phyloP scores from a whole-genome alignment of 2,888 invertebrate species.

The Lithophane semibrunnea region DNA sequence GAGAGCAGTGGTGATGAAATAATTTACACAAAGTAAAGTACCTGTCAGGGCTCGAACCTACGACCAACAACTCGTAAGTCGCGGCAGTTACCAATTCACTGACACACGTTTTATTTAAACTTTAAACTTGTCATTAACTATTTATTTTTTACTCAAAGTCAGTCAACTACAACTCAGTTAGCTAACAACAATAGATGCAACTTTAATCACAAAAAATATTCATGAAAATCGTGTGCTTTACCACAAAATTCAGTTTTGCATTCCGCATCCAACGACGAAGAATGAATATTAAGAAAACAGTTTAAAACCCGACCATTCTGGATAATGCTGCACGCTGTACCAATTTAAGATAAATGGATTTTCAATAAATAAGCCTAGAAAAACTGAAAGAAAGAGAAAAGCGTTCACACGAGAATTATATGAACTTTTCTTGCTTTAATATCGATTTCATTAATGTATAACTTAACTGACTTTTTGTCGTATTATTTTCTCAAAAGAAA shows the following conservation, averaged over 20 bases:
- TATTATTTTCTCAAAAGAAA: background rate
- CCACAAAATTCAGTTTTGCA: slow-evolving; percentile 36
- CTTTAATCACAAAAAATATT: background rate
- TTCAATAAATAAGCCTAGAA: background rate
- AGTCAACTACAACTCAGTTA: too few species aligned
- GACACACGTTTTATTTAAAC: too few species aligned
- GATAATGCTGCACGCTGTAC: background rate
- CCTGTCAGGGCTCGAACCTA: too few species aligned
- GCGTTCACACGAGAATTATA: too few species aligned
- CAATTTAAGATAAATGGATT: slow-evolving; percentile 15
- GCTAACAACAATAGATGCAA: too few species aligned
- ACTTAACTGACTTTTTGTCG: background rate
- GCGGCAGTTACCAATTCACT: too few species aligned
- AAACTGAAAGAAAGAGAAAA: background rate
- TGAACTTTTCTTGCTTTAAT: background rate
- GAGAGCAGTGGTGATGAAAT: too few species aligned
- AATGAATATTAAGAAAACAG: background rate
- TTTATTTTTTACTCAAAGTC: too few species aligned
- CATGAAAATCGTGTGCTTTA: slow-evolving; percentile 1
- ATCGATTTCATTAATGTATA: background rate
- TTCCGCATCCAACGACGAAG: background rate
- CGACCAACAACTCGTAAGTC: too few species aligned
- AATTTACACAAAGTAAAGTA: too few species aligned
- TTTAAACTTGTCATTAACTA: too few species aligned
- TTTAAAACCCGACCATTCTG: slow-evolving; percentile 6